These are phyloP conservation scores for Pseudococcus longispinus DNA, from an alignment of 2,888 invertebrate species.

Conservation along the genomic window DNA sequence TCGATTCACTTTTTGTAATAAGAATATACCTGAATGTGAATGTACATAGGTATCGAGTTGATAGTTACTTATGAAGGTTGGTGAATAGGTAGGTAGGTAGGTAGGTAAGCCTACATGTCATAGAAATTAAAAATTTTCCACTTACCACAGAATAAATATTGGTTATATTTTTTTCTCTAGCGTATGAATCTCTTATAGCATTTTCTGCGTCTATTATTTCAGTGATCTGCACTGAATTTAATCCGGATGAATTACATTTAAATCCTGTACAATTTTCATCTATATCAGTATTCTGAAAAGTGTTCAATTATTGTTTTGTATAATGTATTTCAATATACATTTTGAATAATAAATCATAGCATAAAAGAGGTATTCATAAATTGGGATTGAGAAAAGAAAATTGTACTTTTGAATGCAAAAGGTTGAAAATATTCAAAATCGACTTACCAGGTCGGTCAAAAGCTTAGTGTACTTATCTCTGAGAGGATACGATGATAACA, in stretches of 20 bases:
- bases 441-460: not conserved
- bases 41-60: too few relatives aligned
- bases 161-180: not conserved
- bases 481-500: not conserved
- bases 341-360: too few relatives aligned
- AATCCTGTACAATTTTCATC: not conserved
- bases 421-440: not conserved
- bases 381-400: too few relatives aligned
- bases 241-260: not conserved
- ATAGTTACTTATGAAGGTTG: too few relatives aligned
- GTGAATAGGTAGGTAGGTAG: too few relatives aligned
- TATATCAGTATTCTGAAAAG: not conserved
- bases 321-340: not conserved
- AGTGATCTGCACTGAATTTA: not conserved
- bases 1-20: too few relatives aligned
- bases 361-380: too few relatives aligned
- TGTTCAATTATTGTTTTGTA: not conserved
- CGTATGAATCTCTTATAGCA: not conserved
- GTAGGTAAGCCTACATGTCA: not conserved
- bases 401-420: too few relatives aligned
- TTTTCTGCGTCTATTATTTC: not conserved
- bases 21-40: too few relatives aligned
- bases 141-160: constrained; percentile 32
- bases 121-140: not conserved
- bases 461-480: not conserved